Percentiles rank a stretch among this genome's conserved stretches.
phyloP scores from a whole-genome alignment of 2,888 invertebrate species.

The Pediacus dermestoides region DNA sequence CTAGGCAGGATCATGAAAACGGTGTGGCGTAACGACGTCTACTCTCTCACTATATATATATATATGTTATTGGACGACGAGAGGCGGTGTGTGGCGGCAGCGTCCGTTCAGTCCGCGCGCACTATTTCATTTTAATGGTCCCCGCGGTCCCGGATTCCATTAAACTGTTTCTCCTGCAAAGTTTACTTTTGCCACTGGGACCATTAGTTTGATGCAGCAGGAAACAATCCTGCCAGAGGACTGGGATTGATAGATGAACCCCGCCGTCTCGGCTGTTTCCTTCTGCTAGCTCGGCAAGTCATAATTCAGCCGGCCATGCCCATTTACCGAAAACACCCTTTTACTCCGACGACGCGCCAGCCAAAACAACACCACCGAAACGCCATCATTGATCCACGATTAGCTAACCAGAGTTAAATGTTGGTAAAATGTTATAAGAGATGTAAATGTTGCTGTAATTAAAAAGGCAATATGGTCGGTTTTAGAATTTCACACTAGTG shows the following conservation, averaged over 20 bases:
- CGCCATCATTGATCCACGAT: conserved; percentile 3
- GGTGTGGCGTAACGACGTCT: background rate
- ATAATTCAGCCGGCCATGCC: conserved; percentile 38
- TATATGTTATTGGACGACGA: conserved; percentile 7
- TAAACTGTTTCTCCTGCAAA: conserved; percentile 55
- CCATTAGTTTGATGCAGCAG: conserved; percentile 53
- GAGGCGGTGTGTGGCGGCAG: conserved; percentile 7
- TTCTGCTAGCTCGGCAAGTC: conserved; percentile 45
- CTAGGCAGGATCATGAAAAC: conserved; percentile 17
- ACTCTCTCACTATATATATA: no score
- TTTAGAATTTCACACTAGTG: background rate
- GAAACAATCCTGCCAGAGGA: conserved; percentile 51
- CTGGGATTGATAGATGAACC: conserved; percentile 47
- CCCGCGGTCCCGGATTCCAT: conserved; percentile 57
- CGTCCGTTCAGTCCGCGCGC: conserved; percentile 39
- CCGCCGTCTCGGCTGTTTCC: conserved; percentile 40
- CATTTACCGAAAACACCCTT: conserved; percentile 5
- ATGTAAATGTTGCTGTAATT: no score
- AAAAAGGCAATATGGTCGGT: no score
- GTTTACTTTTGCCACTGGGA: conserved; percentile 52
- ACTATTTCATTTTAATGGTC: conserved; percentile 60
- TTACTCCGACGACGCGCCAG: no score
- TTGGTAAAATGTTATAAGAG: no score
- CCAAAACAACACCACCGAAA: background rate
- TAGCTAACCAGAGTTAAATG: no score